Conservation (phyloP, 2,888 invertebrate genomes). For the Drosophila paramelanica region DNA sequence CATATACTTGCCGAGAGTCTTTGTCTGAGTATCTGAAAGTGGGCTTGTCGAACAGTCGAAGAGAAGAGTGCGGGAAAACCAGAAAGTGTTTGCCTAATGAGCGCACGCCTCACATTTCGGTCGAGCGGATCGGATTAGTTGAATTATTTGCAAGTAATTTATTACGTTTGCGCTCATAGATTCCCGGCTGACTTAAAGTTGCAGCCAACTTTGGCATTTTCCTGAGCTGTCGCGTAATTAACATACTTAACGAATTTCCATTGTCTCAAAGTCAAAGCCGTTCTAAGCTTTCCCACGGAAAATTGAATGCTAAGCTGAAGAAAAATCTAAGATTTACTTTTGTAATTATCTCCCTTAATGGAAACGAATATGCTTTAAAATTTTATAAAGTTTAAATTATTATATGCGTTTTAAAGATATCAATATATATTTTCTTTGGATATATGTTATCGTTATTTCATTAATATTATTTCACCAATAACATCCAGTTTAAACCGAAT, state of each 20-base stretch:
- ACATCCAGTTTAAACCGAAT: too few relatives aligned
- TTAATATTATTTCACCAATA: too few relatives aligned
- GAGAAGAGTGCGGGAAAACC: constrained; percentile 5
- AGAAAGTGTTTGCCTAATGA: constrained; percentile 62
- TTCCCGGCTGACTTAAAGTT: constrained; percentile 48
- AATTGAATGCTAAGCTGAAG: not conserved
- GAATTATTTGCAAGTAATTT: constrained; percentile 82
- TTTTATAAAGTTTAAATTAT: not conserved
- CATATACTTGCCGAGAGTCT: constrained; percentile 54
- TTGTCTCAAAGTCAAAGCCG: constrained; percentile 45
- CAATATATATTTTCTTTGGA: too few relatives aligned
- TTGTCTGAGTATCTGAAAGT: not conserved
- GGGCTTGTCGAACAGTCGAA: not conserved
- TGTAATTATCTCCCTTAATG: constrained; percentile 14
- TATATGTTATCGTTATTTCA: too few relatives aligned
- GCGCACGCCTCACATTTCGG: constrained; percentile 73
- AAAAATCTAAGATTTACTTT: constrained; percentile 7
- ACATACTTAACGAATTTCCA: constrained; percentile 75
- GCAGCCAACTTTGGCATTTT: constrained; percentile 25
- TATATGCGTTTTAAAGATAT: not conserved
- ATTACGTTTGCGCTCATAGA: constrained; percentile 70
- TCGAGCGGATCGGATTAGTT: constrained; percentile 69
- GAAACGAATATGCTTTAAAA: too few relatives aligned
- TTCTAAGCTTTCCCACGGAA: not conserved
- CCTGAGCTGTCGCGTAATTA: constrained; percentile 67